A percentile compares a stretch with the other conserved stretches of the same genome.
Evolutionary conservation across 2,888 invertebrate species (phyloP).

Genomic region (Dicycla oo): DNA sequence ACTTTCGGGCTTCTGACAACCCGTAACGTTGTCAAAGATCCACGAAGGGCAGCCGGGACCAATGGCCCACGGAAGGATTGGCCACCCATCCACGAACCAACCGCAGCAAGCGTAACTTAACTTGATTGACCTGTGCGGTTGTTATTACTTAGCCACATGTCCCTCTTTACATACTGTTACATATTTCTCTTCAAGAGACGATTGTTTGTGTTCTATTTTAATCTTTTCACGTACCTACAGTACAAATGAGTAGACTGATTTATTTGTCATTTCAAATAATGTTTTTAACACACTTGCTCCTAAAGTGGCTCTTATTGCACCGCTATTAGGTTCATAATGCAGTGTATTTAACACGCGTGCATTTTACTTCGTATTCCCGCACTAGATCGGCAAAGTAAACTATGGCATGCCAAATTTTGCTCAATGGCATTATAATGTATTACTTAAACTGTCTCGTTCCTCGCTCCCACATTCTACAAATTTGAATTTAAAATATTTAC

Average conservation of each 20-base stretch:
- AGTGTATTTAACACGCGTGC: too few relatives aligned
- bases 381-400: background rate
- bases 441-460: background rate
- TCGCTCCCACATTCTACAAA: background rate
- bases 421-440: background rate
- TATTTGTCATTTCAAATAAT: background rate
- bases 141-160: too few relatives aligned
- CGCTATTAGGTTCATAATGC: background rate
- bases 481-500: background rate
- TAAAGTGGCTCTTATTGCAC: background rate
- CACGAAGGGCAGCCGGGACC: too few relatives aligned
- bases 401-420: background rate
- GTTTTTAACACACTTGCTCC: background rate
- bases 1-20: too few relatives aligned
- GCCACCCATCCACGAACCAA: too few relatives aligned
- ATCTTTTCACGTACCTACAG: slow-evolving; percentile 16
- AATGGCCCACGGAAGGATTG: too few relatives aligned
- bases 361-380: background rate
- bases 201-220: slow-evolving; percentile 13
- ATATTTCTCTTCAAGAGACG: slow-evolving; percentile 1
- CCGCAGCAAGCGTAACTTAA: too few relatives aligned
- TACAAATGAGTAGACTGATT: background rate
- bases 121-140: too few relatives aligned
- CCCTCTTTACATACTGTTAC: too few relatives aligned
- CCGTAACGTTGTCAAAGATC: too few relatives aligned